A percentile compares a stretch with the other conserved stretches of the same genome.
Conservation (phyloP, 2,797 vertebrate species). For the Sandelia bainsii region DNA sequence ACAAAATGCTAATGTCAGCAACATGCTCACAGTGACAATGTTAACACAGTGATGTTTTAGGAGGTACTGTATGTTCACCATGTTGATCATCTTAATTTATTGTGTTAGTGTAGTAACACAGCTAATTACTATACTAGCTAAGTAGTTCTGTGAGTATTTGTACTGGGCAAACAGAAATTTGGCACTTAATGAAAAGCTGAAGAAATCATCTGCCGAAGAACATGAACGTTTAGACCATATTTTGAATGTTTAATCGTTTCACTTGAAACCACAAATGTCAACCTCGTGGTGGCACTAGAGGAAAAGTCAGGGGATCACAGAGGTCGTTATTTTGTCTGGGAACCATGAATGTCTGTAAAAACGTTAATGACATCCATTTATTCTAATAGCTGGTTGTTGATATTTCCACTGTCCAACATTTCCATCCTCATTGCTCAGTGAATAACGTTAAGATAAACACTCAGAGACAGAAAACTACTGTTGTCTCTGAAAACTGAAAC, state of each 20-base stretch:
- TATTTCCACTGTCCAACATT: neutral
- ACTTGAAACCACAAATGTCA: neutral
- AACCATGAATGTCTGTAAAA: neutral
- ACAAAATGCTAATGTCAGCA: neutral
- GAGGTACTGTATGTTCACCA: neutral
- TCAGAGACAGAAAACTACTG: constrained; percentile 20
- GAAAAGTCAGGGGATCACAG: no score
- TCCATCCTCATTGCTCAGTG: neutral
- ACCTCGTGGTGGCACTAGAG: no score
- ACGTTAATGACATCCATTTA: neutral
- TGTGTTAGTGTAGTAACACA: no score
- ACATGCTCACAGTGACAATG: neutral
- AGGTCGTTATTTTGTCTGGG: neutral
- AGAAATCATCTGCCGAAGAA: no score
- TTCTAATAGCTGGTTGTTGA: no score
- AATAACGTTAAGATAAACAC: neutral
- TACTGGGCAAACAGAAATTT: no score
- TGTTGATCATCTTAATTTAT: no score
- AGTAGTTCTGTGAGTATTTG: no score
- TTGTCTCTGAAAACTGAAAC: constrained; percentile 58
- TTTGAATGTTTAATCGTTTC: neutral
- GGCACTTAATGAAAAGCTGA: no score
- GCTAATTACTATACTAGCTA: no score
- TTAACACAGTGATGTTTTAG: neutral
- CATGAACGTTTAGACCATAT: no score